These are phyloP conservation scores for Odontophorus gujanensis DNA, from an alignment of 2,113 vertebrate species.

Conservation along the genomic window DNA sequence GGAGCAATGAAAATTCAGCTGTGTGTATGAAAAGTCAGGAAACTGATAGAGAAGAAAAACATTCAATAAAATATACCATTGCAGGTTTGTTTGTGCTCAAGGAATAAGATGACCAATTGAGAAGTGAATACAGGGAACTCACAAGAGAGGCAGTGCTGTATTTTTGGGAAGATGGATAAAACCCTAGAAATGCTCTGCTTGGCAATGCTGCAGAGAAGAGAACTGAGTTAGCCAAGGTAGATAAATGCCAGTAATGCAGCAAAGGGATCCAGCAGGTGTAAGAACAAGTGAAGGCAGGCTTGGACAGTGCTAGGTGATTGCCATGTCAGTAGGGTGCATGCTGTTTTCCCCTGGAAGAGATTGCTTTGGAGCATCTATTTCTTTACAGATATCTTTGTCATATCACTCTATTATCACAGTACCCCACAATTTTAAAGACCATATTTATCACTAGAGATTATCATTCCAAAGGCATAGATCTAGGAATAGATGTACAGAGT, in stretches of 20 bases:
- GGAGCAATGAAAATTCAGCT: not conserved
- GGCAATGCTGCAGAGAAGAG: not conserved
- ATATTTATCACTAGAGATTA: not conserved
- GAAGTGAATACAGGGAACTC: not conserved
- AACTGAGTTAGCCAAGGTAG: not conserved
- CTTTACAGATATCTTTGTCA: not conserved
- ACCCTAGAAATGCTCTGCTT: not conserved
- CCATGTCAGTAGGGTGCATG: not conserved
- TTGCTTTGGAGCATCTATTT: not conserved
- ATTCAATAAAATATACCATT: not conserved
- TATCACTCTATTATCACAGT: slow-evolving; percentile 7
- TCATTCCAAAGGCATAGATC: not conserved
- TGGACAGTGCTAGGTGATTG: not conserved
- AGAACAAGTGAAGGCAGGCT: not conserved
- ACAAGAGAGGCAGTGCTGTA: not conserved
- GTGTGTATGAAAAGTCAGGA: not conserved
- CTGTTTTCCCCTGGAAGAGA: not conserved
- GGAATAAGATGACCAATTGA: not conserved
- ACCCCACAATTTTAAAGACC: not conserved
- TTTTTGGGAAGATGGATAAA: not conserved
- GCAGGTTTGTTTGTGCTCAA: not conserved
- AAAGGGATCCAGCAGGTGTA: not conserved
- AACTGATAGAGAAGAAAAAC: not conserved
- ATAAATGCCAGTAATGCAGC: not conserved
- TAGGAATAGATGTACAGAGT: not conserved